A percentile compares a stretch with the other conserved stretches of the same genome.
Evolutionary conservation across 2,888 invertebrate species (phyloP).

Genomic region (Acleris emargana): DNA sequence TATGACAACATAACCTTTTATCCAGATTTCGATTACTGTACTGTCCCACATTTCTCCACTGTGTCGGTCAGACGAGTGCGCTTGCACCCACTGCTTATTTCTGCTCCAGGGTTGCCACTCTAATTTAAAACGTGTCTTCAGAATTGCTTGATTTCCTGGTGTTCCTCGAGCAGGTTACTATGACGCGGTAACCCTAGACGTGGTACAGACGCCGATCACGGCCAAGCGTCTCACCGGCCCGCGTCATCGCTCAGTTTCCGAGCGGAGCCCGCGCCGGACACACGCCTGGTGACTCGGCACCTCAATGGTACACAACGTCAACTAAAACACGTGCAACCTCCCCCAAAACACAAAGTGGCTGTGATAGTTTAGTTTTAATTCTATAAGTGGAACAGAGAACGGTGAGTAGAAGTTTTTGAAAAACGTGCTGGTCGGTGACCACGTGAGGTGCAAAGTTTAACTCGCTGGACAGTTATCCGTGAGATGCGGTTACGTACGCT

Average conservation of each 20-base stretch:
- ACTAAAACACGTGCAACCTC: constrained; percentile 25
- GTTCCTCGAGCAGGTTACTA: constrained; percentile 25
- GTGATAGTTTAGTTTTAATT: constrained; percentile 40
- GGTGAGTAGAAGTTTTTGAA: constrained; percentile 20
- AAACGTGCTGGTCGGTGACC: constrained; percentile 14
- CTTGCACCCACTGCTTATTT: constrained; percentile 39
- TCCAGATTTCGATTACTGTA: constrained; percentile 11
- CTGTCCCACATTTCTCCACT: constrained; percentile 29
- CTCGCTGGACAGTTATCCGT: constrained; percentile 29
- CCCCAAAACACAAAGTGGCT: constrained; percentile 39
- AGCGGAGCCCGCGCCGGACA: constrained; percentile 58
- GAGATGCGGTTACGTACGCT: constrained; percentile 13
- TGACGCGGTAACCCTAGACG: constrained; percentile 50
- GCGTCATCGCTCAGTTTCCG: constrained; percentile 53
- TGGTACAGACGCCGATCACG: constrained; percentile 42
- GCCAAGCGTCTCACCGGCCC: constrained; percentile 36
- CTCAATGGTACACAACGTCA: neutral
- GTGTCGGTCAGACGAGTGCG: constrained; percentile 39
- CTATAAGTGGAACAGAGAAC: constrained; percentile 18
- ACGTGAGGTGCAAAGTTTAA: constrained; percentile 40
- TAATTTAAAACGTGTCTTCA: too few relatives aligned
- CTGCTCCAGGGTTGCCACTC: constrained; percentile 36
- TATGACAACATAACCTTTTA: constrained; percentile 9
- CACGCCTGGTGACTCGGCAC: constrained; percentile 42
- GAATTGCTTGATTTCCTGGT: too few relatives aligned